phyloP scores from a whole-genome alignment of 1,140 invertebrate genomes.

The Drosophila ironensis region DNA sequence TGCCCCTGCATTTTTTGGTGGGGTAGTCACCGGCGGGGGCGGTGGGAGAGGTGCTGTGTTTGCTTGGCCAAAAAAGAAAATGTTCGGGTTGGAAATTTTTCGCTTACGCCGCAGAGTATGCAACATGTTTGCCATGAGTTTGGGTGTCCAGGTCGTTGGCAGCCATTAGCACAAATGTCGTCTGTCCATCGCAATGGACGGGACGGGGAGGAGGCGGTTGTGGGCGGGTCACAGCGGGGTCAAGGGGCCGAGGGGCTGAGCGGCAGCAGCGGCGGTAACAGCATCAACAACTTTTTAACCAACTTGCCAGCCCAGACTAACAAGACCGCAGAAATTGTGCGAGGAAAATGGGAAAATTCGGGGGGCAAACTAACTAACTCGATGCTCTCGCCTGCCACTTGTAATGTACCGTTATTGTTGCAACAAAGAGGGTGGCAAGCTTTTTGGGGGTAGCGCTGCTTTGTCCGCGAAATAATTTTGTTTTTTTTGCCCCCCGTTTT shows the following conservation, averaged over 20 bases:
- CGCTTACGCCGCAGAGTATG: slow-evolving; percentile 62
- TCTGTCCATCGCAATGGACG: slow-evolving; percentile 3
- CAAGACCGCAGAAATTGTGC: slow-evolving; percentile 54
- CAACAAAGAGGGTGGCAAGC: slow-evolving; percentile 26
- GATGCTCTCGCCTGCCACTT: slow-evolving; percentile 61
- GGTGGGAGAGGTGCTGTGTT: slow-evolving; percentile 8
- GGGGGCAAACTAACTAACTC: slow-evolving; percentile 69
- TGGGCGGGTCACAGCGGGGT: not conserved
- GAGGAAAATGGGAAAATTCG: not conserved
- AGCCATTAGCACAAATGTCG: slow-evolving; percentile 59
- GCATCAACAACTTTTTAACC: slow-evolving; percentile 78
- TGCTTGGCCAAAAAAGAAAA: slow-evolving; percentile 33
- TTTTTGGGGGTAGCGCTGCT: slow-evolving; percentile 44
- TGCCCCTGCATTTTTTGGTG: not conserved
- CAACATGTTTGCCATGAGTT: slow-evolving; percentile 62
- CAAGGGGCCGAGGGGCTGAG: too few relatives aligned
- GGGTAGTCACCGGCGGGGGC: too few relatives aligned
- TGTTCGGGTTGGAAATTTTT: slow-evolving; percentile 38
- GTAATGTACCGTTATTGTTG: slow-evolving; percentile 70
- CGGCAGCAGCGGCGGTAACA: slow-evolving; percentile 30
- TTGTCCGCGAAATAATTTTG: slow-evolving; percentile 66
- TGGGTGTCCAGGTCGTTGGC: slow-evolving; percentile 62
- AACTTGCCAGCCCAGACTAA: slow-evolving; percentile 71
- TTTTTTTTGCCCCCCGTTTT: not conserved
- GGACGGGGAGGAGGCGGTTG: not conserved